Evolutionary conservation across 2,797 vertebrate species (phyloP).

Genomic region (Hozukius guyotensis): DNA sequence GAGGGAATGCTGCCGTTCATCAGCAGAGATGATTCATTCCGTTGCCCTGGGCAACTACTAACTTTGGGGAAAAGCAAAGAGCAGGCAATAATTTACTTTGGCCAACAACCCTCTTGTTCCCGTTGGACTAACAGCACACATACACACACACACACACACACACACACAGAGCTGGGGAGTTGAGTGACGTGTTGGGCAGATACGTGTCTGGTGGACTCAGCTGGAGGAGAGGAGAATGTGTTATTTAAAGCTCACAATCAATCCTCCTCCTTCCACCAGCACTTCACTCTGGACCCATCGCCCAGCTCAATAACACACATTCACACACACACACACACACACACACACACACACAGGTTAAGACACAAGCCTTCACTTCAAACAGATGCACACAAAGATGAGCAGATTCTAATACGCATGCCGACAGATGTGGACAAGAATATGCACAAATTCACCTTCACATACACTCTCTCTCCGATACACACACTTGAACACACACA

Average conservation of each 20-base stretch:
- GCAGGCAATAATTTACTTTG: slow-evolving; percentile 16
- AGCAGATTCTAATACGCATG: background rate
- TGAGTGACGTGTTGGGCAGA: slow-evolving; percentile 54
- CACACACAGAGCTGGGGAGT: background rate
- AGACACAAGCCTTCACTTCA: background rate
- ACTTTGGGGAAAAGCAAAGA: slow-evolving; percentile 24
- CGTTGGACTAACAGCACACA: background rate
- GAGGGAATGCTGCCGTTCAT: slow-evolving; percentile 23
- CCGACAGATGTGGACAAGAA: background rate
- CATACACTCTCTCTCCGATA: background rate
- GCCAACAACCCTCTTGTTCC: background rate
- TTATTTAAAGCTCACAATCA: slow-evolving; percentile 83
- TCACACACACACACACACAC: background rate
- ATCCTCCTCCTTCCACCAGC: slow-evolving; percentile 52
- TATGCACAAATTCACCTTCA: background rate
- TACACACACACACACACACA: background rate
- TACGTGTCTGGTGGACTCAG: slow-evolving; percentile 70
- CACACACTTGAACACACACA: background rate
- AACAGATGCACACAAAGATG: background rate
- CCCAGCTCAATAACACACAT: slow-evolving; percentile 27
- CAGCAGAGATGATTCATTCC: slow-evolving; percentile 45
- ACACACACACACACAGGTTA: background rate
- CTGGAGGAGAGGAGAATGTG: slow-evolving; percentile 71
- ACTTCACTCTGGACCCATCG: slow-evolving; percentile 31
- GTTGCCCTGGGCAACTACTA: background rate